Percentiles rank a stretch among this genome's conserved stretches.
phyloP scores from a whole-genome alignment of 2,888 invertebrate species.

The Yponomeuta cagnagella region DNA sequence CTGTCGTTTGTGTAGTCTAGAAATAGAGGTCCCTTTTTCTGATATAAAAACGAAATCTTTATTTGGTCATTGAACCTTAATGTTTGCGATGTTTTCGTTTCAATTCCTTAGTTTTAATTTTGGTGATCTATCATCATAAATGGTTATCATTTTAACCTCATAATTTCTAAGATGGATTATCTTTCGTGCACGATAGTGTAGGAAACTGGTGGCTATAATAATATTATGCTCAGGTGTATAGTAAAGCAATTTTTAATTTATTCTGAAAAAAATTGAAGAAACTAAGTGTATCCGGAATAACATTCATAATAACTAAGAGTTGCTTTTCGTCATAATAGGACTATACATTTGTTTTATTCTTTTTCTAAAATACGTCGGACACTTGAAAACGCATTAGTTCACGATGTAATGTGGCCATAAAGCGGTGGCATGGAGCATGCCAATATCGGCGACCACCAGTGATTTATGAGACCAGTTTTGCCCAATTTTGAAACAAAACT shows the following conservation, averaged over 20 bases:
- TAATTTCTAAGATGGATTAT: too few relatives aligned
- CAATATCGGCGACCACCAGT: slow-evolving; percentile 9
- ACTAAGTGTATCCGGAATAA: too few relatives aligned
- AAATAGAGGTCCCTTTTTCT: not conserved
- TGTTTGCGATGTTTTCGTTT: too few relatives aligned
- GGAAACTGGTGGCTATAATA: too few relatives aligned
- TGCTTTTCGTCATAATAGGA: not conserved
- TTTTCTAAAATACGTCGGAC: not conserved
- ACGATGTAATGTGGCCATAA: not conserved
- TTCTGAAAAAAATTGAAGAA: too few relatives aligned
- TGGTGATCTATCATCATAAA: too few relatives aligned
- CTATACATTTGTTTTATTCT: not conserved
- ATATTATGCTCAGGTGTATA: too few relatives aligned
- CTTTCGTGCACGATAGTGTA: too few relatives aligned
- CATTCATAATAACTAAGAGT: too few relatives aligned
- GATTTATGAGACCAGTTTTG: not conserved
- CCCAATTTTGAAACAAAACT: not conserved
- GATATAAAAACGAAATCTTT: not conserved
- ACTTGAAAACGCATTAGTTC: slow-evolving; percentile 11
- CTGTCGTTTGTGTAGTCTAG: not conserved
- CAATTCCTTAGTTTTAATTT: too few relatives aligned
- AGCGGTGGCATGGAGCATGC: not conserved
- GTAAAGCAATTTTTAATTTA: too few relatives aligned
- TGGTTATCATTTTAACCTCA: too few relatives aligned
- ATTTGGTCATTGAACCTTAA: not conserved